phyloP scores from a whole-genome alignment of 2,888 invertebrate species.

The Chrysina gloriosa region DNA sequence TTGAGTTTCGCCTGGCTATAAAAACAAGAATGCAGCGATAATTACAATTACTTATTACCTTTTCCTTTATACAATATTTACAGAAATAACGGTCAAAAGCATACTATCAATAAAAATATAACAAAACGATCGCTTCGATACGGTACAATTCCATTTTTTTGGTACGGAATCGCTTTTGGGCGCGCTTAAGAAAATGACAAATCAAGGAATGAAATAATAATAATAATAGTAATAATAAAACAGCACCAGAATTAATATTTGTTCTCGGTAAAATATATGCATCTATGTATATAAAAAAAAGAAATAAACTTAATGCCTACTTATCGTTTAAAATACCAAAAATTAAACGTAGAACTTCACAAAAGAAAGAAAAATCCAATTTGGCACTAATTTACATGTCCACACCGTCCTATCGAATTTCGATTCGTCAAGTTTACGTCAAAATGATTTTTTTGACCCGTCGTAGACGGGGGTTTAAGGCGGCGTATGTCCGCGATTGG shows the following conservation, averaged over 20 bases:
- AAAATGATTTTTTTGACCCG: background rate
- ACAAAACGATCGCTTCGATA: too few species aligned
- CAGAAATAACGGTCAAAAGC: background rate
- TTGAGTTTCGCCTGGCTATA: background rate
- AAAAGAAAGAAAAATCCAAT: background rate
- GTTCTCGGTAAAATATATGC: background rate
- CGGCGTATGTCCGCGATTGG: constrained; percentile 58
- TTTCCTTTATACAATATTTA: constrained; percentile 17
- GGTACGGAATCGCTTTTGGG: too few species aligned
- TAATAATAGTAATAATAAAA: background rate
- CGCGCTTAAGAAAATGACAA: too few species aligned
- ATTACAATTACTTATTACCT: background rate
- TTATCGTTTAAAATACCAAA: background rate
- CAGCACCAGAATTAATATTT: background rate
- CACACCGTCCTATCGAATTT: too few species aligned
- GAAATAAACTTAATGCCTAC: background rate
- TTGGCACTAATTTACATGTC: constrained; percentile 4
- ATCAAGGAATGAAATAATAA: too few species aligned
- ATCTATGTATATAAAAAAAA: background rate
- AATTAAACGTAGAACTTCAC: too few species aligned
- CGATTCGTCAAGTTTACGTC: background rate
- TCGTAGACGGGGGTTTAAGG: constrained; percentile 50
- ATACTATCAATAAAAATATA: too few species aligned
- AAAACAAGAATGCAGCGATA: background rate
- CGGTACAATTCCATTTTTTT: too few species aligned